Conservation (phyloP, 2,113 vertebrate genomes). For the Mionectes macconnelli region DNA sequence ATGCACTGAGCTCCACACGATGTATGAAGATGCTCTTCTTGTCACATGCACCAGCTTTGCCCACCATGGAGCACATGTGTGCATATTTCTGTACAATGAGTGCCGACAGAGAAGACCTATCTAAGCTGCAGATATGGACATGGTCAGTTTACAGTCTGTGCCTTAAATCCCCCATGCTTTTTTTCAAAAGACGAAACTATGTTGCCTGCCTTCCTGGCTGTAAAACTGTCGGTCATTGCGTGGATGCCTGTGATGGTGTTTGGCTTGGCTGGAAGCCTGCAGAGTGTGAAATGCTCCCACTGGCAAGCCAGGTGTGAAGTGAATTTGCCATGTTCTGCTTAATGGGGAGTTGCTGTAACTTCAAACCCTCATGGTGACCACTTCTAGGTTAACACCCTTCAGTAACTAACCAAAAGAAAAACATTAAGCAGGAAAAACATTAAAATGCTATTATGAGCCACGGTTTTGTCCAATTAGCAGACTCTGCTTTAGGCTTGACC, state of each 20-base stretch:
- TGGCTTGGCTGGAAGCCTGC: slow-evolving; percentile 35
- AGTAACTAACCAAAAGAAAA: slow-evolving; percentile 46
- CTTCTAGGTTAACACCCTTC: slow-evolving; percentile 46
- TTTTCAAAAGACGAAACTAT: not conserved
- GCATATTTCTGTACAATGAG: not conserved
- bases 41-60: not conserved
- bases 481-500: not conserved
- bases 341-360: slow-evolving; percentile 50
- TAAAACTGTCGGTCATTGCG: not conserved
- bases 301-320: slow-evolving; percentile 40
- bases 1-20: not conserved
- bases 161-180: not conserved
- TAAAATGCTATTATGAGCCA: slow-evolving; percentile 23
- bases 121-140: not conserved
- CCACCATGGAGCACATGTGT: fast-evolving
- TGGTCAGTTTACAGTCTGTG: not conserved
- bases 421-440: slow-evolving; percentile 7
- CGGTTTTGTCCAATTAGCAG: slow-evolving; percentile 35
- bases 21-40: not conserved
- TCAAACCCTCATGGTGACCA: slow-evolving; percentile 39
- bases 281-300: not conserved
- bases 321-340: slow-evolving; percentile 31
- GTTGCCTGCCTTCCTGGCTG: not conserved
- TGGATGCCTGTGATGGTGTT: not conserved
- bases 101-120: not conserved